A percentile compares a stretch with the other conserved stretches of the same genome.
Evolutionary conservation across 2,113 vertebrate genomes (phyloP).

Genomic region (Candoia aspera): DNA sequence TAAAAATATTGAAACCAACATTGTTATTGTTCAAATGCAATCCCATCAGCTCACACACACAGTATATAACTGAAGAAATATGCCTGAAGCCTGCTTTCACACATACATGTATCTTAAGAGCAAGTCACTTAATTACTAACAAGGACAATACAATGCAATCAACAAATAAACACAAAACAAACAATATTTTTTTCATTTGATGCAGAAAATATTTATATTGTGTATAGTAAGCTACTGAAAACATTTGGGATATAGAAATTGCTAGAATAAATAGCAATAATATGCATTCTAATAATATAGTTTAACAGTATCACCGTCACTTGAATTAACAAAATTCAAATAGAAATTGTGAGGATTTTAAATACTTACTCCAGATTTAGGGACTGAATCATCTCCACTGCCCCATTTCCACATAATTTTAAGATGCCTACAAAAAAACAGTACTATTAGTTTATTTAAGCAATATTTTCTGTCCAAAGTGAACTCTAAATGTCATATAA

Average conservation of each 20-base stretch:
- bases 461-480: neutral
- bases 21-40: too few relatives aligned
- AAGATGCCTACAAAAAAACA: constrained; percentile 44
- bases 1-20: too few relatives aligned
- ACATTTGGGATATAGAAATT: neutral
- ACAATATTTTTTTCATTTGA: neutral
- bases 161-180: neutral
- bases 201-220: accelerated
- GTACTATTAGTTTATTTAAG: neutral
- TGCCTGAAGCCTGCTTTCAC: neutral
- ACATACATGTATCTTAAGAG: too few relatives aligned
- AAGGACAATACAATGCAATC: neutral
- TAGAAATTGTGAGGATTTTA: neutral
- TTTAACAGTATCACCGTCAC: accelerated
- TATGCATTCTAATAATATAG: neutral
- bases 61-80: too few relatives aligned
- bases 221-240: neutral
- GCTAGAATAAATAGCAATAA: neutral
- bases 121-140: neutral
- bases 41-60: too few relatives aligned
- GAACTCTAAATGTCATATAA: neutral
- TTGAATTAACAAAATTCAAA: neutral
- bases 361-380: constrained; percentile 77
- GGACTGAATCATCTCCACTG: constrained; percentile 75
- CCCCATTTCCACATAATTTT: constrained; percentile 86